Evolutionary conservation across 2,113 vertebrate species (phyloP).

Genomic region (Gopherus evgoodei): DNA sequence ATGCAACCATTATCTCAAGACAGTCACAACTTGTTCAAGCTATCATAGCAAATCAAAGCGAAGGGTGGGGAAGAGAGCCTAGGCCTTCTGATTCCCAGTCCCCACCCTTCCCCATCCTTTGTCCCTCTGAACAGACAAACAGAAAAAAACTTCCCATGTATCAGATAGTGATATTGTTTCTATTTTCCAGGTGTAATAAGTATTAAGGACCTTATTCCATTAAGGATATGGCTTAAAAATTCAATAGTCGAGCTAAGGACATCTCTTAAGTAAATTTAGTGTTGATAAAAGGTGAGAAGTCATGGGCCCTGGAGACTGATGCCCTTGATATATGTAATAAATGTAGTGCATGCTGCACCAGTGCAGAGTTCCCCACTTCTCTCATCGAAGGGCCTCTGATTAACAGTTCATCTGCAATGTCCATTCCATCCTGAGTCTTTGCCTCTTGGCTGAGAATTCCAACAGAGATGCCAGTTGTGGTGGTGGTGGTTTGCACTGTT

Average conservation of each 20-base stretch:
- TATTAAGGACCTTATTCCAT: slow-evolving; percentile 40
- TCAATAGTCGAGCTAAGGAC: not conserved
- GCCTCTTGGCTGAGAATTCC: not conserved
- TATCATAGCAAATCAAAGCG: no score
- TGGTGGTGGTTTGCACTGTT: not conserved
- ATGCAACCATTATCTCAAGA: not conserved
- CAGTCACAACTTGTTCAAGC: no score
- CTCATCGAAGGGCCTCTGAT: not conserved
- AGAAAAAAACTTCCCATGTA: slow-evolving; percentile 35
- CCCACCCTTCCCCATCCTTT: not conserved
- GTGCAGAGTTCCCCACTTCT: not conserved
- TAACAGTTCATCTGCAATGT: not conserved
- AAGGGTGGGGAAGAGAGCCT: not conserved
- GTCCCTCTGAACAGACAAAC: not conserved
- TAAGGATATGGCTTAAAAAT: not conserved
- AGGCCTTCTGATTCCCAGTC: not conserved
- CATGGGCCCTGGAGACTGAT: not conserved
- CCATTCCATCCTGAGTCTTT: not conserved
- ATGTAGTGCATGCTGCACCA: not conserved
- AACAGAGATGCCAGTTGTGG: not conserved
- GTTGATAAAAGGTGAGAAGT: not conserved
- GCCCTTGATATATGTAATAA: not conserved
- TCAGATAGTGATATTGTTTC: slow-evolving; percentile 65
- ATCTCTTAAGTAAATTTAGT: not conserved
- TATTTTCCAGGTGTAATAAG: slow-evolving; percentile 66